Evolutionary conservation across 2,113 vertebrate species (phyloP).

Genomic region (Tachuris rubrigastra): DNA sequence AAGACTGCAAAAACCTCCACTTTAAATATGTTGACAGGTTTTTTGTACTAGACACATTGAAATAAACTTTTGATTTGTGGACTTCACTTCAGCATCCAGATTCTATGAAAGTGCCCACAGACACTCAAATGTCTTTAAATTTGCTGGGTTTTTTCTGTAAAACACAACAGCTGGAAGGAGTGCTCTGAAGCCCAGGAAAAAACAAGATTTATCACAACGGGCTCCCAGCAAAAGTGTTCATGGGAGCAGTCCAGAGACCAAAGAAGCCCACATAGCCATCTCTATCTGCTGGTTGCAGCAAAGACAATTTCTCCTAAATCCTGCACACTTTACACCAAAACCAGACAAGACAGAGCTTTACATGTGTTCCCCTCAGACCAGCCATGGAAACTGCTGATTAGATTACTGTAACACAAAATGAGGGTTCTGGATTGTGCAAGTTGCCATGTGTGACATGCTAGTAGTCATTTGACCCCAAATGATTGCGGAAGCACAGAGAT

Average conservation of each 20-base stretch:
- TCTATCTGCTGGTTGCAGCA: background rate
- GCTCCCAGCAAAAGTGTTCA: background rate
- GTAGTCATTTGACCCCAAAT: background rate
- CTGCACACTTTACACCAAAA: background rate
- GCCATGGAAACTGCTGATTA: too few relatives aligned
- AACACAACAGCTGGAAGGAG: background rate
- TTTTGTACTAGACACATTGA: background rate
- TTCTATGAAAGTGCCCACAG: background rate
- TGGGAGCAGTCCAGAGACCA: background rate
- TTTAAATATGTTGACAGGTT: background rate
- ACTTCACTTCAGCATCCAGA: background rate
- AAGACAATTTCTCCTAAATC: background rate
- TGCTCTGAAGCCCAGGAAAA: background rate
- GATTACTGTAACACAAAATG: too few relatives aligned
- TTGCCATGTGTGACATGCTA: background rate
- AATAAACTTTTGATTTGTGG: background rate
- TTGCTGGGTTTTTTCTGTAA: background rate
- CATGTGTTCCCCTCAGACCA: too few relatives aligned
- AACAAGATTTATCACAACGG: background rate
- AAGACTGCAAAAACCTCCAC: background rate
- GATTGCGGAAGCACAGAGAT: background rate
- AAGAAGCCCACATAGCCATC: background rate
- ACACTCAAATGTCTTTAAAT: background rate
- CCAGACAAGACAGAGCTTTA: too few relatives aligned
- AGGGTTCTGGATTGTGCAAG: background rate